These are phyloP conservation scores for Strix uralensis DNA, from an alignment of 2,113 vertebrate genomes.

Conservation along the genomic window DNA sequence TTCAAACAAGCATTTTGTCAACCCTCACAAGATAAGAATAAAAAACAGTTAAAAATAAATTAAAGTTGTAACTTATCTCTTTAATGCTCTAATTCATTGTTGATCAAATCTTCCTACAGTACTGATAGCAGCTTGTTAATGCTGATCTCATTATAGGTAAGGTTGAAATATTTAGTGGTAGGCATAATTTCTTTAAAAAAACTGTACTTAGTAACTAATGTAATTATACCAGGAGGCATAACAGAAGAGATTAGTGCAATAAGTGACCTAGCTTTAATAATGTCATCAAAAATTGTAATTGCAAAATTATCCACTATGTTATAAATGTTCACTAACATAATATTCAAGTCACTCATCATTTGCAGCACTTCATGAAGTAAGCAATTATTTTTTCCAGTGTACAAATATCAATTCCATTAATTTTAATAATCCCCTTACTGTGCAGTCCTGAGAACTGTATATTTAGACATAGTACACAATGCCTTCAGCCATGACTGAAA, in stretches of 20 bases:
- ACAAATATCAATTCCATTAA: conserved; percentile 42
- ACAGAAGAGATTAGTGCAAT: conserved; percentile 28
- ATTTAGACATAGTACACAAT: neutral
- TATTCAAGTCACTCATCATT: conserved; percentile 41
- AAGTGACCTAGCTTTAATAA: conserved; percentile 57
- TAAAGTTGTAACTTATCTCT: conserved; percentile 12
- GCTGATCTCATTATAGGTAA: conserved; percentile 29
- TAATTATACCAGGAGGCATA: conserved; percentile 35
- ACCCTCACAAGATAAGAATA: conserved; percentile 8
- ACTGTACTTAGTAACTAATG: neutral
- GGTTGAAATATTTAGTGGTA: conserved; percentile 25
- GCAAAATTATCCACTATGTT: conserved; percentile 37
- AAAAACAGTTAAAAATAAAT: conserved; percentile 2
- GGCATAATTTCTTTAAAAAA: conserved; percentile 19
- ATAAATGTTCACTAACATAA: conserved; percentile 18
- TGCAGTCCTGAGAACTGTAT: neutral
- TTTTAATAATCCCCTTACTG: conserved; percentile 9
- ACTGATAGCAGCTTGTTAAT: conserved; percentile 14
- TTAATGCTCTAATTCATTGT: neutral
- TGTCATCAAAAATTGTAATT: conserved; percentile 21
- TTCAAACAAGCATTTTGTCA: neutral
- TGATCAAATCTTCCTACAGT: conserved; percentile 19
- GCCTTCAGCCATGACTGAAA: neutral
- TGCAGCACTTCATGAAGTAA: conserved; percentile 34
- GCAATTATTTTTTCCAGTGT: conserved; percentile 46